These are phyloP conservation scores for Capra hircus DNA, from an alignment of 2,113 vertebrate species.

Conservation along the genomic window DNA sequence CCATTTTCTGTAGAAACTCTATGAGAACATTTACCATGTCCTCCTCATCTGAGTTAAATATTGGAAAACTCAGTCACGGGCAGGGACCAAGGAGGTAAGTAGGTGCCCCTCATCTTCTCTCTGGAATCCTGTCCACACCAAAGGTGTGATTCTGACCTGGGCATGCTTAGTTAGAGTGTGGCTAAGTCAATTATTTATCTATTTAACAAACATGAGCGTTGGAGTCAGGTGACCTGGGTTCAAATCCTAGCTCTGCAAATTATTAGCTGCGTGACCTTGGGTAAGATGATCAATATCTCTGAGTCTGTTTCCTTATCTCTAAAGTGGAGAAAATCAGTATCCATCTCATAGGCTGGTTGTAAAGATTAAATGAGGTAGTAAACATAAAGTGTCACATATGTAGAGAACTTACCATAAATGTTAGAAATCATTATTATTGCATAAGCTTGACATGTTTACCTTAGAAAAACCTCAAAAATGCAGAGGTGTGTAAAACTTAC, in stretches of 20 bases:
- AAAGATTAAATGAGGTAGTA: not conserved
- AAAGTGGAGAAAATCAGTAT: not conserved
- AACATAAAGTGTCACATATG: not conserved
- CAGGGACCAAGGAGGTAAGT: not conserved
- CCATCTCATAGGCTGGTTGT: not conserved
- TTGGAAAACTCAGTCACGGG: not conserved
- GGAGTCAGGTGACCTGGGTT: not conserved
- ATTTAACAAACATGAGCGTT: not conserved
- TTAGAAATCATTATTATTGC: not conserved
- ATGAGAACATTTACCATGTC: not conserved
- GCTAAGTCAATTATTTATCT: not conserved
- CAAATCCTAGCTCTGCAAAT: not conserved
- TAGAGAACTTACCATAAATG: not conserved
- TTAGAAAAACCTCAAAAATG: conserved; percentile 33
- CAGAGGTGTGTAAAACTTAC: not conserved
- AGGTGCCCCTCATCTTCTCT: not conserved
- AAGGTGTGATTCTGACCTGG: not conserved
- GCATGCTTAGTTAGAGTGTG: not conserved
- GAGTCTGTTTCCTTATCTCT: not conserved
- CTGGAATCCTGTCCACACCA: not conserved
- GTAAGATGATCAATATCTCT: not conserved
- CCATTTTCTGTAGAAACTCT: not conserved
- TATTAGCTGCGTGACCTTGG: not conserved
- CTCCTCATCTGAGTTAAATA: not conserved
- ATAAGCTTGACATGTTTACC: not conserved